Base-by-base conservation (phyloP, 2,797 vertebrate species). In the Sebastes diaconus region DNA sequence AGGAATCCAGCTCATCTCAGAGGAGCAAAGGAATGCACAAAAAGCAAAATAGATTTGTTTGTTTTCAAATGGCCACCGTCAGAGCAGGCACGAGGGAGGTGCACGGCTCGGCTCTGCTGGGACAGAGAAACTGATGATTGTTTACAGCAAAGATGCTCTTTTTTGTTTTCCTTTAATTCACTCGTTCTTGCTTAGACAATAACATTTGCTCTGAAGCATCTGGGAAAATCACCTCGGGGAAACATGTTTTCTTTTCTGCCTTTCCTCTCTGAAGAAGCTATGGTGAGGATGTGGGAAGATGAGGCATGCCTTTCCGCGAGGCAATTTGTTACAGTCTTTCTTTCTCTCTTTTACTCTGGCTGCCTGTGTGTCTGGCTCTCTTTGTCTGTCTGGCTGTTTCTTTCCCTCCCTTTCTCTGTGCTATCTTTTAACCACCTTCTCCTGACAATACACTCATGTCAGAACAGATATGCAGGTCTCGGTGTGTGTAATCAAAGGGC, bases 1-100 rank as follows among this genome's bases (percentile, higher is more conserved):
- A 80, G 58, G 67, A 74, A 64, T 66, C 63, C 34, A 55, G 75
- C 36, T 75, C 68, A 63, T 88, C 88, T 83, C 87, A 57, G 64
- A 60, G 81, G 84, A 81, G 68, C 52, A 64, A 3, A 29, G 29
- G 64, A 73, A 84, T 55, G 50, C 61, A 83, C n/a, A 76, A 79
- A 80, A 81, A 83, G 69, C 71, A 58, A 91, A 89, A 89, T 75
- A 83, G 81, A 84, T 88, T 82, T 89, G 87, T 85, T 85, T 90
- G 84, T 88, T 90, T 86, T 85, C 75, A 87, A 87, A 90, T 87
- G 83, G 85, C 81, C 81, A 65, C 68, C 27, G 36, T 83, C 69
- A 78, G 65, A 87, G 79, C 22, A 27, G n/a, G 30, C 84, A 68
- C 63, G 6, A 59, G 84, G 81, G 83, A 88, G 65, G 79, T 30